Evolutionary conservation across 2,113 vertebrate genomes (phyloP).

Genomic region (Apteryx mantelli): DNA sequence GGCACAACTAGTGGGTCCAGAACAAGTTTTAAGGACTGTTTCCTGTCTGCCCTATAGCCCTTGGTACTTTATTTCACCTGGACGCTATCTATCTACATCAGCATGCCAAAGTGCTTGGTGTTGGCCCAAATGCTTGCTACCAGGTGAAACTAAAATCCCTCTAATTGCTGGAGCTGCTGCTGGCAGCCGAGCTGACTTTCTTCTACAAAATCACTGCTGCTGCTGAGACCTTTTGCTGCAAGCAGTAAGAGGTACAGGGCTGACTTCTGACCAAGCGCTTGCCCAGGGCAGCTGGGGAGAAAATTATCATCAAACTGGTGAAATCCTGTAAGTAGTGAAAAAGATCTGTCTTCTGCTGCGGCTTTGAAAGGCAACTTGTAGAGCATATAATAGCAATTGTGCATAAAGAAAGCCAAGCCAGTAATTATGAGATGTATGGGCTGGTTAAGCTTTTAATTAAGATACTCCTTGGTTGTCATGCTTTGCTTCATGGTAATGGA

Average conservation of each 20-base stretch:
- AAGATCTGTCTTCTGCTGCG: neutral
- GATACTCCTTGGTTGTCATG: neutral
- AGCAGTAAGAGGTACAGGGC: neutral
- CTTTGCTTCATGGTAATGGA: neutral
- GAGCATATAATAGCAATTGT: neutral
- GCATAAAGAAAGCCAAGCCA: neutral
- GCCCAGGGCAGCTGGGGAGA: neutral
- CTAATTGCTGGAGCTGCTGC: neutral
- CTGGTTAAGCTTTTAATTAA: neutral
- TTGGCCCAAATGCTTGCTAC: neutral
- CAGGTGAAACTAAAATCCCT: neutral
- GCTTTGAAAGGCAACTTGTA: neutral
- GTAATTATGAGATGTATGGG: neutral
- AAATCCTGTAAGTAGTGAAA: neutral
- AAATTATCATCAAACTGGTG: neutral
- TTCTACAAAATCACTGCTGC: neutral
- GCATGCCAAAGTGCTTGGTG: neutral
- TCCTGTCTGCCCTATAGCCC: neutral
- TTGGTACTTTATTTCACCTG: neutral
- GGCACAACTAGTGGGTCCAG: neutral
- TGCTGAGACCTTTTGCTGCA: neutral
- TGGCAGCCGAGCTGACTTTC: neutral
- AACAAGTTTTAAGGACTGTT: neutral
- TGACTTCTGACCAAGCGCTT: neutral
- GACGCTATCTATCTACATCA: neutral